Evolutionary conservation across 2,888 invertebrate species (phyloP).

Genomic region (Ophion obscuratus): DNA sequence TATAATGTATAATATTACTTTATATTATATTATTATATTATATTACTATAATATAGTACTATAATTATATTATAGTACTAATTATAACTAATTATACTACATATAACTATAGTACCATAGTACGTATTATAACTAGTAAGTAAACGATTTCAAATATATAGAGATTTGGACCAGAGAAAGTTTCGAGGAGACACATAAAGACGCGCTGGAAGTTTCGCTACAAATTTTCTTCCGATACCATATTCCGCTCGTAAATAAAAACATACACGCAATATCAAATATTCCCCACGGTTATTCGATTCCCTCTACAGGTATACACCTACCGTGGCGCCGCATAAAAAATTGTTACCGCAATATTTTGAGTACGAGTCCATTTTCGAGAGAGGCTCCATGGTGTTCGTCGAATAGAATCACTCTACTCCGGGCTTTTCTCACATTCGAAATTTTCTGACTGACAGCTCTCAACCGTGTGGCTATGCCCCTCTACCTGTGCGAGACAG

Average conservation of each 20-base stretch:
- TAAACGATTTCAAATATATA: too few species aligned
- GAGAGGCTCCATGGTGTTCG: slow-evolving; percentile 1
- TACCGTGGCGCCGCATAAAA: background rate
- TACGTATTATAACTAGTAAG: too few species aligned
- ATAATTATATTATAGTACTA: too few species aligned
- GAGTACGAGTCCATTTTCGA: slow-evolving; percentile 16
- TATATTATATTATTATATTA: too few species aligned
- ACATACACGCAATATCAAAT: background rate
- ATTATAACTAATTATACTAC: too few species aligned
- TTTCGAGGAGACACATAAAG: background rate
- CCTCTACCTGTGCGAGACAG: slow-evolving; percentile 34
- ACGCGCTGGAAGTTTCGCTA: background rate
- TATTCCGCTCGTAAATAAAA: too few species aligned
- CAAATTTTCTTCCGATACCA: too few species aligned
- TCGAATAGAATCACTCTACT: slow-evolving; percentile 24
- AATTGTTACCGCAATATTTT: background rate
- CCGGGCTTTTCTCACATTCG: slow-evolving; percentile 25
- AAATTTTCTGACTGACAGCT: slow-evolving; percentile 64
- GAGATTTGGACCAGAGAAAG: background rate
- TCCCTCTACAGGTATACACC: background rate
- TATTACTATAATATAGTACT: too few species aligned
- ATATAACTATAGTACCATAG: too few species aligned
- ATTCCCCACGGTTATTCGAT: background rate
- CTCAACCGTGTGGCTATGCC: slow-evolving; percentile 18
- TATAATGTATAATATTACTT: too few species aligned